Base-by-base conservation (phyloP, 2,797 vertebrate genomes). In the Sebastes taczanowskii region DNA sequence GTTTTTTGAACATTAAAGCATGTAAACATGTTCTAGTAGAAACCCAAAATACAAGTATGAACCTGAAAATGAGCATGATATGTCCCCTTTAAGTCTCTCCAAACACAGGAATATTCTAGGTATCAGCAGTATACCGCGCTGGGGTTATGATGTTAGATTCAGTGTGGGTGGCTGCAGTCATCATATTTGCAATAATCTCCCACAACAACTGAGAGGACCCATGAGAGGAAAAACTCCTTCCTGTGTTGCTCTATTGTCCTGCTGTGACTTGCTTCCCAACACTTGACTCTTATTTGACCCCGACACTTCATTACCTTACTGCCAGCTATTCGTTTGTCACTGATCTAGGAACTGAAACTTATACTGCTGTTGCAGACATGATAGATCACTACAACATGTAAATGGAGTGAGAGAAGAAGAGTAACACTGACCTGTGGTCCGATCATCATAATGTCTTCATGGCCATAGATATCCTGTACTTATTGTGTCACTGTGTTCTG, bases 391-490 rank as follows among this genome's bases (percentile, higher is more conserved):
- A 29, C 4, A 52, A 30, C 9, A 59, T 22, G n/a, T 34, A 11
- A 65, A 77, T 14, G 4, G 20, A 63, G 27, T 2, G 49, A 66
- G 58, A 63, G 16, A 64, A 67, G 53, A 67, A 42, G 38, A 73
- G 23, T 6, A 30, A 64, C n/a, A 86, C 86, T 87, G 77, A 89
- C 87, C 87, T 91, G 87, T n/a, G 86, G 68, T 83, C 80, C 64
- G 74, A 88, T 83, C 83, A 65, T 86, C 86, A 88, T 91, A 13
- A 9, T 89, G 86, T 79, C 77, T 14, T 86, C 87, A 53, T 81
- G 72, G 73, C 81, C 14, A 71, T 56, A 65, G 56, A 35, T 71
- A 46, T 18, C 61, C 38, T 34, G 22, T 20, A 14, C 53, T 6
- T 38, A 25, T 13, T 42, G 46, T 59, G 25, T 65, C 35, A 13